Conservation (phyloP, 2,888 invertebrate genomes). For the Leucophora obtusa region DNA sequence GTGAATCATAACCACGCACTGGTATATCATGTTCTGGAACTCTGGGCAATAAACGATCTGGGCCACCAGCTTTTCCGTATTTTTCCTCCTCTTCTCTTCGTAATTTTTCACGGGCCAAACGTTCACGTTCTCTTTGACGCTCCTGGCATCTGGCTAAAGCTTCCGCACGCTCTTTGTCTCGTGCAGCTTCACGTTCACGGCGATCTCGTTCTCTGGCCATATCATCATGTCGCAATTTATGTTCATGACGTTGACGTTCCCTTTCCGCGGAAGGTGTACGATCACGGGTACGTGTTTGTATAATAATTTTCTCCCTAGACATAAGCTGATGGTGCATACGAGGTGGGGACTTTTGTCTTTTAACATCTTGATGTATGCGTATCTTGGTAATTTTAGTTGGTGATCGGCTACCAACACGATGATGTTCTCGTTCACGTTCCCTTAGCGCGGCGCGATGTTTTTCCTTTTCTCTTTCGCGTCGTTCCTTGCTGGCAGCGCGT, state of each 20-base stretch:
- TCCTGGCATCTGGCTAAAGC: slow-evolving; percentile 83
- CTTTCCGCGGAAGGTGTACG: slow-evolving; percentile 74
- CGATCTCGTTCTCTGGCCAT: slow-evolving; percentile 79
- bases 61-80: slow-evolving; percentile 71
- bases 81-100: slow-evolving; percentile 78
- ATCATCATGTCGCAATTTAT: slow-evolving; percentile 76
- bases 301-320: slow-evolving; percentile 77
- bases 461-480: slow-evolving; percentile 79
- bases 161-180: slow-evolving; percentile 83
- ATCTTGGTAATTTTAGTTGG: slow-evolving; percentile 78
- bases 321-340: slow-evolving; percentile 78
- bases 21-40: slow-evolving; percentile 83
- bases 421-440: slow-evolving; percentile 78
- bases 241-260: slow-evolving; percentile 74
- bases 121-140: slow-evolving; percentile 81
- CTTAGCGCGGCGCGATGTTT: slow-evolving; percentile 75
- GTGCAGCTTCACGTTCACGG: slow-evolving; percentile 81
- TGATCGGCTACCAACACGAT: slow-evolving; percentile 74
- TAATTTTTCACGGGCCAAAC: slow-evolving; percentile 78
- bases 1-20: slow-evolving; percentile 76
- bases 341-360: slow-evolving; percentile 80
- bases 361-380: slow-evolving; percentile 77
- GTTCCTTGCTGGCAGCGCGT: slow-evolving; percentile 75
- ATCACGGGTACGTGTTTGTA: slow-evolving; percentile 76
- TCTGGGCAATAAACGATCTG: slow-evolving; percentile 82